Evolutionary conservation across 1,140 invertebrate species (phyloP), one percentile per base, ranked within the genome.

Genomic region (Musca vetustissima): DNA sequence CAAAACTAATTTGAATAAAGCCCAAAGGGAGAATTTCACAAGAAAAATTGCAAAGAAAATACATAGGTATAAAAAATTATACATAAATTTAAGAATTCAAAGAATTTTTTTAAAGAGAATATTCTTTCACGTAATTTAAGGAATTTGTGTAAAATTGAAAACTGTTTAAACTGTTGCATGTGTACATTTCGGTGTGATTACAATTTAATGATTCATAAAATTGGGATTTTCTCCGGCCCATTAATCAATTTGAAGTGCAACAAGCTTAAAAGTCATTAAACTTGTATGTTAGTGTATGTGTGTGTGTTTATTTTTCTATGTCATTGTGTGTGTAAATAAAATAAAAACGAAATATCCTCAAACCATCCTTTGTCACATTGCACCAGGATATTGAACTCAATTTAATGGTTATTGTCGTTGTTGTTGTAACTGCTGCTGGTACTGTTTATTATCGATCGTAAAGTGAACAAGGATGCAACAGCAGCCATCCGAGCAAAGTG

Each of bases 1-100:
- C 32, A 28, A 32, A 59, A 28, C 55, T 59, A 15, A 59, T 59
- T 59, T 59, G 28, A 59, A 59, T 59, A 59, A 59, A 32, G 55
- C 55, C 21, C 3, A 32, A 32, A 9, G 55, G 55, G 55, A 59
- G 32, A 17, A 13, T 24, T 25, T 55, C 48, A 6, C 4, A 25
- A 55, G 24, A 25, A 25, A 55, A 55, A 55, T 4, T 49, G 48
- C 11, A 49, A 49, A 15, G 15, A 49, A 49, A 49, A 15, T 4
- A 49, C 28, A 32, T 3, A 32, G 28, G 9, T 32, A 4, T 32
- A 32, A 17, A 49, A 49, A 14, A 49, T 4, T 49, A 6, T 4
- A 49, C 11, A 49, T 9, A 49, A 49, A 49, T 49, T 49, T n/a
- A n/a, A n/a, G n/a, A 49, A 49, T 49, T 4, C 17, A 49, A 14